These are phyloP conservation scores for Amblyornis subalaris DNA, from an alignment of 2,113 vertebrate genomes.

Conservation along the genomic window DNA sequence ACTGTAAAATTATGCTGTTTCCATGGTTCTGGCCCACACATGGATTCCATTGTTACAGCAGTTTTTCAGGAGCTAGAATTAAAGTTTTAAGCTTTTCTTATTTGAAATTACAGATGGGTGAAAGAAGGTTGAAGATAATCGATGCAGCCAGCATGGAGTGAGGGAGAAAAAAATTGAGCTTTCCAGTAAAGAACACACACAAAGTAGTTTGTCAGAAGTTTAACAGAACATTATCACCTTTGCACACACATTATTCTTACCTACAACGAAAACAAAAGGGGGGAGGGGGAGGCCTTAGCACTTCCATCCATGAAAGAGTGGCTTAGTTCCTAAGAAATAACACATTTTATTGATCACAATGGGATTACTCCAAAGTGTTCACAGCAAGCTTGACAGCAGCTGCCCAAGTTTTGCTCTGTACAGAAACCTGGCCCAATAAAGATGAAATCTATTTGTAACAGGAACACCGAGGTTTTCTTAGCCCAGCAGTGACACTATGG, in stretches of 20 bases:
- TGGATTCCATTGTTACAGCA: background rate
- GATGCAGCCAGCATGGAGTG: background rate
- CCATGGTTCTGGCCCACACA: slow-evolving; percentile 46
- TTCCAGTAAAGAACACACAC: background rate
- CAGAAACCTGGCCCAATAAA: background rate
- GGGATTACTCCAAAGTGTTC: background rate
- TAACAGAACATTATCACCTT: background rate
- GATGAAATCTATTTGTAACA: background rate
- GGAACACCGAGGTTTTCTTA: background rate
- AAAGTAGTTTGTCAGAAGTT: background rate
- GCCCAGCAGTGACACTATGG: rapidly evolving
- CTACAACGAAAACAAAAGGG: rapidly evolving
- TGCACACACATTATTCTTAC: background rate
- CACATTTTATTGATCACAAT: background rate
- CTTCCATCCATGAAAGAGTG: background rate
- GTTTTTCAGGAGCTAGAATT: background rate
- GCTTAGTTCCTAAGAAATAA: background rate
- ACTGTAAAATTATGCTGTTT: slow-evolving; percentile 1
- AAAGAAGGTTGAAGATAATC: background rate
- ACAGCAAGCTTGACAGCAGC: background rate
- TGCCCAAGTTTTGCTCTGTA: background rate
- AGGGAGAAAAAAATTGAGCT: background rate
- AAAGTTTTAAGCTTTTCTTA: background rate
- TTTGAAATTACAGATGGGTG: background rate
- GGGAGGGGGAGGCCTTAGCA: rapidly evolving